These are phyloP conservation scores for Incurvaria masculella DNA, from an alignment of 2,888 invertebrate genomes.

Conservation along the genomic window DNA sequence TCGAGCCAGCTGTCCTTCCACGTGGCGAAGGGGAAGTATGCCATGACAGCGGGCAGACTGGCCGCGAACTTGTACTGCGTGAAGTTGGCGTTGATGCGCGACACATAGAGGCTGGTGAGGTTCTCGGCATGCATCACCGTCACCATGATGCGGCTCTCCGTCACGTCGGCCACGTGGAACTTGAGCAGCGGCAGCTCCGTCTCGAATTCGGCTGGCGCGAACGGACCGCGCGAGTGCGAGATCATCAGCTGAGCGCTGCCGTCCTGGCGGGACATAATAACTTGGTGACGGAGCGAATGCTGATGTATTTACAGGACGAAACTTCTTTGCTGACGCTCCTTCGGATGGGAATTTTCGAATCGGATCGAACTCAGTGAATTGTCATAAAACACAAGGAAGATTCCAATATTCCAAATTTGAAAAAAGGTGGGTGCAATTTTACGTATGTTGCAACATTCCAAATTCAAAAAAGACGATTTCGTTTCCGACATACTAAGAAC, in stretches of 20 bases:
- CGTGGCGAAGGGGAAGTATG: constrained; percentile 78
- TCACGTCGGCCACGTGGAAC: constrained; percentile 82
- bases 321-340: too few relatives aligned
- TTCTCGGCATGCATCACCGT: constrained; percentile 76
- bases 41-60: constrained; percentile 77
- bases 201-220: constrained; percentile 73
- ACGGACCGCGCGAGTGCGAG: constrained; percentile 69
- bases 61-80: constrained; percentile 69
- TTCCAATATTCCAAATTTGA: too few relatives aligned
- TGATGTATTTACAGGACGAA: too few relatives aligned
- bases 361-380: too few relatives aligned
- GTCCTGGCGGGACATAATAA: too few relatives aligned
- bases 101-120: constrained; percentile 76
- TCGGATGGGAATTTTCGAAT: too few relatives aligned
- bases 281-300: too few relatives aligned
- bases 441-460: too few relatives aligned
- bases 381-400: too few relatives aligned
- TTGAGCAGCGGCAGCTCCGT: constrained; percentile 61
- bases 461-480: too few relatives aligned
- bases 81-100: constrained; percentile 63
- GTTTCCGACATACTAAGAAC: too few relatives aligned
- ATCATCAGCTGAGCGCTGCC: constrained; percentile 63
- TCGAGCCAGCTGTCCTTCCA: constrained; percentile 81
- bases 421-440: too few relatives aligned
- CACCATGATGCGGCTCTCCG: constrained; percentile 75